Base-by-base conservation (phyloP, 2,113 vertebrate genomes). In the Odontesthes bonariensis region DNA sequence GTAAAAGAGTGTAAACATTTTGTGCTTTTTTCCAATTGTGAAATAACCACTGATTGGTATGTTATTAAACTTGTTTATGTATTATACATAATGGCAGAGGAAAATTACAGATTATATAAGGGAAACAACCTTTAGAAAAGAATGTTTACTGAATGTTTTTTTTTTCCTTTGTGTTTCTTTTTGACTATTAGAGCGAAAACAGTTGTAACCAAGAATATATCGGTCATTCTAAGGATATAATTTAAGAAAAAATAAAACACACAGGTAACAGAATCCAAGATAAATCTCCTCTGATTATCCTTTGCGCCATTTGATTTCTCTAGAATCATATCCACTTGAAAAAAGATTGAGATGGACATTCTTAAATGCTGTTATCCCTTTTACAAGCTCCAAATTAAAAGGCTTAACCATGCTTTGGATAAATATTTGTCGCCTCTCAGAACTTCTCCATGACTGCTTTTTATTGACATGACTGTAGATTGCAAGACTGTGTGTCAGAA, bases 1-100 rank as follows among this genome's bases (percentile, higher is more conserved):
- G 96, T 98, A 98, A 95, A 98, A 96, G 97, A 97, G 96, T 99
- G 96, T 98, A 97, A 97, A 98, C 96, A 95, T 97, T 98, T 98
- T 96, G 96, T 98, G 96, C 95, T 96, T 96, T 97, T 96, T 96
- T 96, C 96, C 95, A 97, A 95, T 97, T 98, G 97, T 99, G 96
- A 97, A 95, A 94, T 94, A 99, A 98, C 97, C 97, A 99, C 97
- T 99, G 96, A 98, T 97, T 96, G 97, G 96, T 98, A 96, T 98
- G 97, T 97, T 97, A 94, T 94, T 95, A 96, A 96, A 98, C 95
- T 92, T 94, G 92, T 96, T 96, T 96, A 96, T 98, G 96, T 97
- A 97, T 27, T 27, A 27, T 96, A 97, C 96, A 96, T 91, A 86
- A 93, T 86, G 83, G 95, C 91, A 95, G 95, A 96, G 94, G 93